Percentiles rank a stretch among this genome's conserved stretches.
These are phyloP conservation scores for Oithona nana DNA, from an alignment of 2,888 invertebrate genomes.

Conservation along the genomic window DNA sequence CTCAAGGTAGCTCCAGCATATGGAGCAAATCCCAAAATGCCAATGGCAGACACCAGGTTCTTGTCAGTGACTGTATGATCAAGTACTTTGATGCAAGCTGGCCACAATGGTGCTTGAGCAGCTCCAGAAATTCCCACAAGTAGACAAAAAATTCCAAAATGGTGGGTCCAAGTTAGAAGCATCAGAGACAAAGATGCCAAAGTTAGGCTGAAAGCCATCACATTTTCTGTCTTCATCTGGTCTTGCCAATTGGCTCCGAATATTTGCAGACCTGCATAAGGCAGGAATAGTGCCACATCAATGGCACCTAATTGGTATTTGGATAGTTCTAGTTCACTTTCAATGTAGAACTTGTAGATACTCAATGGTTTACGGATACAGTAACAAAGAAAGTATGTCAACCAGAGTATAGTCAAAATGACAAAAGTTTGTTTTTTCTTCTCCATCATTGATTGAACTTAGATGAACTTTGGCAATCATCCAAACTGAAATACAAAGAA, in stretches of 20 bases:
- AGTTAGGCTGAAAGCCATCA: slow-evolving; percentile 28
- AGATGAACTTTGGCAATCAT: no score
- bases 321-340: slow-evolving; percentile 26
- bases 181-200: slow-evolving; percentile 30
- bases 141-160: slow-evolving; percentile 25
- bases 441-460: no score
- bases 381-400: slow-evolving; percentile 29
- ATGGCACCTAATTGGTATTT: slow-evolving; percentile 30
- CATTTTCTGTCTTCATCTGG: slow-evolving; percentile 28
- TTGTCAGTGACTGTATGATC: slow-evolving; percentile 30
- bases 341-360: slow-evolving; percentile 31
- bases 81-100: slow-evolving; percentile 30
- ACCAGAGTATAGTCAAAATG: slow-evolving; percentile 25
- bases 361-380: slow-evolving; percentile 32
- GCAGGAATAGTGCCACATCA: slow-evolving; percentile 31
- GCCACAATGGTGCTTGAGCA: slow-evolving; percentile 32
- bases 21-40: slow-evolving; percentile 31
- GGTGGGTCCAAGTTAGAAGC: slow-evolving; percentile 28
- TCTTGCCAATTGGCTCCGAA: slow-evolving; percentile 29
- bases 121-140: slow-evolving; percentile 29
- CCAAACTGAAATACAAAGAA: no score
- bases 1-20: slow-evolving; percentile 32
- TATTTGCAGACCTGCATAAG: slow-evolving; percentile 31
- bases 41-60: slow-evolving; percentile 29
- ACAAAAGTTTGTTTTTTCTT: no score